Conservation (phyloP, 2,113 vertebrate species). For the Diglossa brunneiventris region DNA sequence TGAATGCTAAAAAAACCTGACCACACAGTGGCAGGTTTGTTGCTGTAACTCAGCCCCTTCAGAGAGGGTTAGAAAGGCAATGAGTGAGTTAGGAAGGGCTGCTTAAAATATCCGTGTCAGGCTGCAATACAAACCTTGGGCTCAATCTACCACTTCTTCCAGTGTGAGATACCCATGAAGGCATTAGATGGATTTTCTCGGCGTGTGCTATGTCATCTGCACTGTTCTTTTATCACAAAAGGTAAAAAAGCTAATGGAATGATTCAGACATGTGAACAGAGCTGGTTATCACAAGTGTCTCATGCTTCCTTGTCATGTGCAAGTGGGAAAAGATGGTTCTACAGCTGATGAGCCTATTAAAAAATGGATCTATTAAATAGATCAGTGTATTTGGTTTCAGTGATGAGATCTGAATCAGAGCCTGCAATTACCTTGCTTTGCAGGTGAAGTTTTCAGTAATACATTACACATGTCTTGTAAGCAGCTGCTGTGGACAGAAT, state of each 20-base stretch:
- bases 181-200: neutral
- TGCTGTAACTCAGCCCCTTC: neutral
- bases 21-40: slow-evolving; percentile 33
- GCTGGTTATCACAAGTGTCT: neutral
- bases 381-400: neutral
- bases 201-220: neutral
- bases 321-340: neutral
- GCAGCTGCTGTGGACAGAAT: neutral
- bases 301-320: neutral
- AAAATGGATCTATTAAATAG: neutral
- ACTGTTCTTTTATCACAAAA: neutral
- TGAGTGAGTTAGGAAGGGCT: neutral
- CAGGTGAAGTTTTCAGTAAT: neutral
- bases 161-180: neutral
- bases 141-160: neutral
- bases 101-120: neutral
- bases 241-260: neutral
- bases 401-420: neutral
- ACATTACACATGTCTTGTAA: neutral
- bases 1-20: neutral
- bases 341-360: neutral
- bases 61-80: neutral
- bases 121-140: neutral
- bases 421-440: neutral
- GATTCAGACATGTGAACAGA: neutral